Base-by-base conservation (phyloP, 2,797 vertebrate genomes). In the Loris lydekkerianus region DNA sequence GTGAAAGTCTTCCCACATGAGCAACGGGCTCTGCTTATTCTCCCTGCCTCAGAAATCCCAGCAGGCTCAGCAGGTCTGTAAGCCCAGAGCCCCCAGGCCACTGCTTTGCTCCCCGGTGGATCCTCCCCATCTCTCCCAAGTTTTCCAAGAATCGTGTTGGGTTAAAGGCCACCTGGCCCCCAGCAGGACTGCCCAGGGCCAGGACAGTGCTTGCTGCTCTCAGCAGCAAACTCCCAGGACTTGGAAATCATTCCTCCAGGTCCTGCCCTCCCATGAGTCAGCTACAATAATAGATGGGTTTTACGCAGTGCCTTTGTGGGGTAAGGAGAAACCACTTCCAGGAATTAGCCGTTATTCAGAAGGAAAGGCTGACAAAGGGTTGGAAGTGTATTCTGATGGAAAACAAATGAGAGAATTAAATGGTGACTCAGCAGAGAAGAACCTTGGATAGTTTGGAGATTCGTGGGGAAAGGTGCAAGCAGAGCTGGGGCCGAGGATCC, bases 1-100 rank as follows among this genome's bases (percentile, higher is more conserved):
- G 95, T 72, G 83, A 96, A 61, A 97, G 93, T 78, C 86, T 85
- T 96, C 88, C 96, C 93, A 93, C 76, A 94, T 61, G 90, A 91
- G 87, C 95, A 95, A 96, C 96, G 84, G 96, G 80, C 87, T 92
- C 93, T 93, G 53, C 89, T 97, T 86, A 29, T 98, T 95, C 96
- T 40, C 40, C 65, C 93, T 89, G 95, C 96, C 92, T 91, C 88
- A 82, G 77, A 97, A 97, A 97, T 96, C 93, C 96, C 29, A 67
- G 82, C 96, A 93, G 97, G 93, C 97, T 97, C 49, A 15, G 49
- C 49, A 53, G 49, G 49, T 14, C 56, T 58, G 5, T 58, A 58
- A 58, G 56, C 56, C 18, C 20, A 21, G 56, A 58, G 18, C 1
- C 56, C 56, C 56, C 56, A 58, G 2, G 1, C 49, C 49, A 53